phyloP scores from a whole-genome alignment of 2,797 vertebrate species.

The Merluccius polli region DNA sequence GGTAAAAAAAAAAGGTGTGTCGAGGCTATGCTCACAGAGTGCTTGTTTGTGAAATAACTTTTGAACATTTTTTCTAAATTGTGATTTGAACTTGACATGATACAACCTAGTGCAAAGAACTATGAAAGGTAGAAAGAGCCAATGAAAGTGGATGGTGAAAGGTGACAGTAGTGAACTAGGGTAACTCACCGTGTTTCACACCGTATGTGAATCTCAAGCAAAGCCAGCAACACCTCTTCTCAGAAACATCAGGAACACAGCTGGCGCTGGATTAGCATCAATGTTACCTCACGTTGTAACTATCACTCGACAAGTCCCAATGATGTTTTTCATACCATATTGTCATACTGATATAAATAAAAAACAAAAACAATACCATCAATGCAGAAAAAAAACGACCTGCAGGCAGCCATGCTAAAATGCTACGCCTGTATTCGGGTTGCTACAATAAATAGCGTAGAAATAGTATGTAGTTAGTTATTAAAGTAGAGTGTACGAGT shows the following conservation, averaged over 20 bases:
- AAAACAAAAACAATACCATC: conserved; percentile 17
- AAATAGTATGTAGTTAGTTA: conserved; percentile 50
- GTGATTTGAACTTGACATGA: not conserved
- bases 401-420: conserved; percentile 22
- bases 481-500: conserved; percentile 50
- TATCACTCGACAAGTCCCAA: conserved; percentile 4
- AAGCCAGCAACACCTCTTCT: conserved; percentile 7
- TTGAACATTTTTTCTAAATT: not conserved
- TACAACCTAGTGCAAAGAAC: conserved; percentile 9
- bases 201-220: not conserved
- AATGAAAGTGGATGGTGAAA: not conserved
- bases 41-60: not conserved
- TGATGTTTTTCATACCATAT: conserved; percentile 36
- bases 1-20: not conserved
- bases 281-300: not conserved
- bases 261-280: conserved; percentile 11
- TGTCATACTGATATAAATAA: conserved; percentile 17
- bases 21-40: not conserved
- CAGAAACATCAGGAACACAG: conserved; percentile 16
- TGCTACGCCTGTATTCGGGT: conserved; percentile 25
- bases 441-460: conserved; percentile 47
- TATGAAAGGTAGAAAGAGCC: not conserved
- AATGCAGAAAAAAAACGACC: conserved; percentile 20
- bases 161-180: not conserved
- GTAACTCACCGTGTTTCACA: not conserved